phyloP scores from a whole-genome alignment of 2,888 invertebrate species.

The Eretmocerus hayati region DNA sequence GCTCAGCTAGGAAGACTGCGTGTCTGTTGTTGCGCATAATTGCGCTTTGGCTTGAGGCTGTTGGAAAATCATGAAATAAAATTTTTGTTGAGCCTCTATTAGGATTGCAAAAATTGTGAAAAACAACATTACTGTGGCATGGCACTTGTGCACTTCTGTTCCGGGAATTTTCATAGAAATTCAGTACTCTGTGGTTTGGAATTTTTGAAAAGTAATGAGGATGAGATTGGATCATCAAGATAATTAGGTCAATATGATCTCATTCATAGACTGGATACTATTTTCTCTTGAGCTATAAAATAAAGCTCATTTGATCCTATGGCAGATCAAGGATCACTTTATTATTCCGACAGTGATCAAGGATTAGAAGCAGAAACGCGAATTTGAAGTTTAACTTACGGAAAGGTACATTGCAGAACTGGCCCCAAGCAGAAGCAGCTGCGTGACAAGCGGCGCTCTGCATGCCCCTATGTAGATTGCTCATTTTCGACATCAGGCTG shows the following conservation, averaged over 20 bases:
- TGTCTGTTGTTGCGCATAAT: slow-evolving; percentile 38
- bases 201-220: background rate
- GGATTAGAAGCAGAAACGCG: background rate
- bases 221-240: background rate
- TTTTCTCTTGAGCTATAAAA: too few species aligned
- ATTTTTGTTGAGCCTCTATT: too few species aligned
- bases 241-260: too few species aligned
- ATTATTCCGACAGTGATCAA: background rate
- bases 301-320: too few species aligned
- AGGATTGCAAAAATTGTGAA: background rate
- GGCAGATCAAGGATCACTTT: too few species aligned
- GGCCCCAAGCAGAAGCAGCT: slow-evolving; percentile 35
- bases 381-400: slow-evolving; percentile 34
- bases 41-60: slow-evolving; percentile 30
- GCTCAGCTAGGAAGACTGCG: slow-evolving; percentile 36
- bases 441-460: slow-evolving; percentile 22
- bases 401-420: slow-evolving; percentile 40
- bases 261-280: too few species aligned
- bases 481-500: slow-evolving; percentile 35
- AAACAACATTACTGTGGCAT: too few species aligned
- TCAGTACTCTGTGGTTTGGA: too few species aligned
- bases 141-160: too few species aligned
- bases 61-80: too few species aligned
- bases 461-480: slow-evolving; percentile 34
- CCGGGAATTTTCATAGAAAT: too few species aligned